phyloP scores from a whole-genome alignment of 2,888 invertebrate species.

The Blera fallax region DNA sequence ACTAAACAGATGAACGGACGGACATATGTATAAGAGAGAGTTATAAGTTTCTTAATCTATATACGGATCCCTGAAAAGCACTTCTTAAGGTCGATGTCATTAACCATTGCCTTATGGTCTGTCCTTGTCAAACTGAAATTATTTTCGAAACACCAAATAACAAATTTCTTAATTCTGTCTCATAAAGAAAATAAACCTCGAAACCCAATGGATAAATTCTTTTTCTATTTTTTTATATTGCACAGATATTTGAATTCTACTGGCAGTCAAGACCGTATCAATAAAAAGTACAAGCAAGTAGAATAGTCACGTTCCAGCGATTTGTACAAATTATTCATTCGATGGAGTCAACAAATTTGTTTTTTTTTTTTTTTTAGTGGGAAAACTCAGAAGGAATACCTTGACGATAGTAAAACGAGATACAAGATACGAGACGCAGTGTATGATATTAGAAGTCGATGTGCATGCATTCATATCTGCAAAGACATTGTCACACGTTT shows the following conservation, averaged over 20 bases:
- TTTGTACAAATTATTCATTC: constrained; percentile 68
- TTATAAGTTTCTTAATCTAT: too few relatives aligned
- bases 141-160: neutral
- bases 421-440: constrained; percentile 12
- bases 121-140: too few relatives aligned
- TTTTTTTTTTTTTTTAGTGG: constrained; percentile 21
- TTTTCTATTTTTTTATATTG: neutral
- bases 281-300: neutral
- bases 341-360: constrained; percentile 29
- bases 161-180: neutral
- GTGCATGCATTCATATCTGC: constrained; percentile 3
- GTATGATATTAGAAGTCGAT: constrained; percentile 3
- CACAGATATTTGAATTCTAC: constrained; percentile 29
- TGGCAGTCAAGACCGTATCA: constrained; percentile 2
- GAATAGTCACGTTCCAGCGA: constrained; percentile 65
- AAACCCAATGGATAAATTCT: neutral
- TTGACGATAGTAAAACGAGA: constrained; percentile 39
- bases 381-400: constrained; percentile 35
- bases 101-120: too few relatives aligned
- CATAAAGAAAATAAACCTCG: neutral
- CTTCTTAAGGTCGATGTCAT: too few relatives aligned
- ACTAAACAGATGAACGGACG: too few relatives aligned
- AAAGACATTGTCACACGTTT: constrained; percentile 43
- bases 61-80: too few relatives aligned
- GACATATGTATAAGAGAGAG: too few relatives aligned